phyloP scores from a whole-genome alignment of 1,140 invertebrate species.

The Phymorhynchus buccinoides region DNA sequence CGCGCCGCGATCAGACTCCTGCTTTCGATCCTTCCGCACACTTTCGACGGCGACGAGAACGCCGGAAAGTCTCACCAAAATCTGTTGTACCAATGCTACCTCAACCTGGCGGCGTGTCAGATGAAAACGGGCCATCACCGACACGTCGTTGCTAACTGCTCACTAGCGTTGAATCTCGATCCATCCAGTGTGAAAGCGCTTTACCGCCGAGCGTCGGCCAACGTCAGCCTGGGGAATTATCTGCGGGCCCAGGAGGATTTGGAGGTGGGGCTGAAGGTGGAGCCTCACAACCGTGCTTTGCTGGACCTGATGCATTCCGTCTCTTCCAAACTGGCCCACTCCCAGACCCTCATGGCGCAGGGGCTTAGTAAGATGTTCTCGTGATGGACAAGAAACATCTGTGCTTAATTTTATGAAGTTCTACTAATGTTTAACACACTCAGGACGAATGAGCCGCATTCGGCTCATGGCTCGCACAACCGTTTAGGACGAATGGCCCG shows the following conservation, averaged over 20 bases:
- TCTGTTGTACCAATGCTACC: conserved; percentile 56
- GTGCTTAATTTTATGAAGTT: not conserved
- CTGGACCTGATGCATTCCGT: conserved; percentile 39
- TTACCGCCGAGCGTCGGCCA: conserved; percentile 63
- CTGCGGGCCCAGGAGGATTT: conserved; percentile 58
- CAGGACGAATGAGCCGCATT: too few species aligned
- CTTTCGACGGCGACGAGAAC: not conserved
- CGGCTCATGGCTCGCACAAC: too few species aligned
- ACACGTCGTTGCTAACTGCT: conserved; percentile 78
- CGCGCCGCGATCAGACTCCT: conserved; percentile 55
- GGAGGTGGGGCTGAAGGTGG: conserved; percentile 48
- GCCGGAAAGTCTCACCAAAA: conserved; percentile 36
- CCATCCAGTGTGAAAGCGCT: conserved; percentile 78
- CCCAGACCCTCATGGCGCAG: conserved; percentile 23
- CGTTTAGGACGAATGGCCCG: too few species aligned
- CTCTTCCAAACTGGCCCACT: conserved; percentile 4
- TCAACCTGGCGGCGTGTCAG: conserved; percentile 72
- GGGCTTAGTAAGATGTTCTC: conserved; percentile 44
- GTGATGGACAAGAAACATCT: not conserved
- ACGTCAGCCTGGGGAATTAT: conserved; percentile 51
- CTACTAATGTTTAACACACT: too few species aligned
- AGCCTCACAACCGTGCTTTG: conserved; percentile 59
- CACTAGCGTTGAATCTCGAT: conserved; percentile 77
- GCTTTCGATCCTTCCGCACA: conserved; percentile 45
- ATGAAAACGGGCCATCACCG: conserved; percentile 78